These are phyloP conservation scores for Ailuropoda melanoleuca DNA, from an alignment of 2,113 vertebrate species.

Conservation along the genomic window DNA sequence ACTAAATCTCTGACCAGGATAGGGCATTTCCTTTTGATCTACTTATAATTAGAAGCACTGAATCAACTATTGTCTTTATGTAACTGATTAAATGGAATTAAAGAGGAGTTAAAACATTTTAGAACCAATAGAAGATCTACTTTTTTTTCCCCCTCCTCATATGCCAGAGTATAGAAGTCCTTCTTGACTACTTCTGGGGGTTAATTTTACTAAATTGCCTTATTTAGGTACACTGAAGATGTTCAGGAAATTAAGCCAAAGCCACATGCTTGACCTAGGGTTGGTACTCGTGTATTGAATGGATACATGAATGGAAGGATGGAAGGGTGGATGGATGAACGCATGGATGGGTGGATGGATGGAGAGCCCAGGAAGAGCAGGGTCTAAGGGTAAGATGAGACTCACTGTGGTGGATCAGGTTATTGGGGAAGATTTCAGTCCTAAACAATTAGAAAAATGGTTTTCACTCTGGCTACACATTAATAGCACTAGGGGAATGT, in stretches of 20 bases:
- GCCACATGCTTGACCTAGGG: neutral
- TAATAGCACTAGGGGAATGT: neutral
- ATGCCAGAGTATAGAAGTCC: neutral
- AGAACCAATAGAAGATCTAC: neutral
- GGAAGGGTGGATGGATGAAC: neutral
- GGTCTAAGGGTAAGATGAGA: neutral
- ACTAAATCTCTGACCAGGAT: neutral
- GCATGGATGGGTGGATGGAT: neutral
- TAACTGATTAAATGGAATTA: constrained; percentile 10
- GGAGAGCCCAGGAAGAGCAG: neutral
- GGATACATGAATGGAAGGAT: neutral
- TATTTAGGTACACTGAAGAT: neutral
- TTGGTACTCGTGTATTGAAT: neutral
- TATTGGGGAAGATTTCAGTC: neutral
- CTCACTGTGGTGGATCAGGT: neutral
- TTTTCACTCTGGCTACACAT: neutral
- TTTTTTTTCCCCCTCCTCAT: accelerated
- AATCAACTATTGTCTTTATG: neutral
- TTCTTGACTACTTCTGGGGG: neutral
- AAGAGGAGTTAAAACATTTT: neutral
- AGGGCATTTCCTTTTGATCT: constrained; percentile 1
- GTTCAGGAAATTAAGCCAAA: neutral
- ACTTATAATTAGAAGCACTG: constrained; percentile 29
- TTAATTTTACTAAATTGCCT: constrained; percentile 15
- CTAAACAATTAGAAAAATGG: neutral